Conservation (phyloP, 2,113 vertebrate species). For the Tragelaphus buxtoni region DNA sequence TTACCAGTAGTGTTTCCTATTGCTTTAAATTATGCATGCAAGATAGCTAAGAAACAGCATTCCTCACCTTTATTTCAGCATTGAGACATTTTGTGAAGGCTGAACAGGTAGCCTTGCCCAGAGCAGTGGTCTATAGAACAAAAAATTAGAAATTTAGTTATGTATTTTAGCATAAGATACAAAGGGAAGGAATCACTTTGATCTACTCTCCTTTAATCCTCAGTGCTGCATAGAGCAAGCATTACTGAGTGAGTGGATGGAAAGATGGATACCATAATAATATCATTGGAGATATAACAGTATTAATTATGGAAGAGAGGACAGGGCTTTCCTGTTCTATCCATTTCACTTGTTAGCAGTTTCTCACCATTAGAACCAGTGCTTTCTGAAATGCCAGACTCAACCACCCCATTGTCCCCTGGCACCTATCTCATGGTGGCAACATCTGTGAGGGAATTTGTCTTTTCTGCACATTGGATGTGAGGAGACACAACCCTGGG, state of each 20-base stretch:
- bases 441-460: neutral
- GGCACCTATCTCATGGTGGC: neutral
- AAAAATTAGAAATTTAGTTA: neutral
- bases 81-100: neutral
- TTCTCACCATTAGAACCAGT: neutral
- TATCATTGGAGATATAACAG: neutral
- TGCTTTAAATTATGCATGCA: neutral
- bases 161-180: neutral
- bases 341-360: neutral
- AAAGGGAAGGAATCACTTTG: neutral
- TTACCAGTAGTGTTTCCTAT: neutral
- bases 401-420: neutral
- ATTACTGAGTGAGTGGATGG: neutral
- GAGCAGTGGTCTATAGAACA: neutral
- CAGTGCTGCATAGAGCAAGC: neutral
- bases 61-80: neutral
- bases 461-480: neutral
- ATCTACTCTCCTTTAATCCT: neutral
- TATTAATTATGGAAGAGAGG: neutral
- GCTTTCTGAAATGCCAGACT: neutral
- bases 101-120: neutral
- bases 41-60: neutral
- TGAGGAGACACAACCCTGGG: neutral
- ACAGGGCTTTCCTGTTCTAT: neutral
- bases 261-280: neutral